Evolutionary conservation across 2,888 invertebrate genomes (phyloP).

Genomic region (Sphecodes monilicornis): DNA sequence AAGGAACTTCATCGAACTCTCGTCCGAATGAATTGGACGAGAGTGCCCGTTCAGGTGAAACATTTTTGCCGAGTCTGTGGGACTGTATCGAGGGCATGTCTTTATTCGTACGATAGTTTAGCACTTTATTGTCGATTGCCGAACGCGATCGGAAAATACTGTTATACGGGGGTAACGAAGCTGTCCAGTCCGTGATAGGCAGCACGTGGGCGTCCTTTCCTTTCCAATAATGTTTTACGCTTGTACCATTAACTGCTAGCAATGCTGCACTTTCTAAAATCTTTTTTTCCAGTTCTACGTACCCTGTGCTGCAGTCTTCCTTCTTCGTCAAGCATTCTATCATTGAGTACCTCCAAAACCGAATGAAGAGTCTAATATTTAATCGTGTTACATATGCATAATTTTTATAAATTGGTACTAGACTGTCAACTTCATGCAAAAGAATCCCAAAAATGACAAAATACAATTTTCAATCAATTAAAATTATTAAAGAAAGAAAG

Average conservation of each 20-base stretch:
- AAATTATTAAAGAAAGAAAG: too few relatives aligned
- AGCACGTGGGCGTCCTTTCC: slow-evolving; percentile 56
- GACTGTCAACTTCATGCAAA: too few relatives aligned
- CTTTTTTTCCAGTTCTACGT: neutral
- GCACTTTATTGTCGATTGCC: slow-evolving; percentile 34
- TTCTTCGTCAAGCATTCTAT: neutral
- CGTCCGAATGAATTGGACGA: neutral
- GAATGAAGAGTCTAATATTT: neutral
- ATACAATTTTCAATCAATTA: too few relatives aligned
- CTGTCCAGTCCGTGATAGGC: slow-evolving; percentile 55
- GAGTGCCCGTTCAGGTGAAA: neutral
- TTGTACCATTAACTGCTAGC: slow-evolving; percentile 44
- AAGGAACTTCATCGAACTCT: neutral
- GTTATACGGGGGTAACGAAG: slow-evolving; percentile 55
- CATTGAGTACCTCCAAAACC: neutral
- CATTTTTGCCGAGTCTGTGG: neutral
- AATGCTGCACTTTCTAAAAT: slow-evolving; percentile 46
- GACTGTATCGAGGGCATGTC: neutral
- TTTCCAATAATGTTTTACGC: slow-evolving; percentile 52
- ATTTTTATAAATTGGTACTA: too few relatives aligned
- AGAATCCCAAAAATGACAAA: too few relatives aligned
- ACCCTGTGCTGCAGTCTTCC: neutral
- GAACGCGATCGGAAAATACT: slow-evolving; percentile 55
- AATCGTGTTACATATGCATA: neutral
- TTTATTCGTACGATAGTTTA: slow-evolving; percentile 29